Evolutionary conservation across 2,113 vertebrate species (phyloP).

Genomic region (Plestiodon gilberti): DNA sequence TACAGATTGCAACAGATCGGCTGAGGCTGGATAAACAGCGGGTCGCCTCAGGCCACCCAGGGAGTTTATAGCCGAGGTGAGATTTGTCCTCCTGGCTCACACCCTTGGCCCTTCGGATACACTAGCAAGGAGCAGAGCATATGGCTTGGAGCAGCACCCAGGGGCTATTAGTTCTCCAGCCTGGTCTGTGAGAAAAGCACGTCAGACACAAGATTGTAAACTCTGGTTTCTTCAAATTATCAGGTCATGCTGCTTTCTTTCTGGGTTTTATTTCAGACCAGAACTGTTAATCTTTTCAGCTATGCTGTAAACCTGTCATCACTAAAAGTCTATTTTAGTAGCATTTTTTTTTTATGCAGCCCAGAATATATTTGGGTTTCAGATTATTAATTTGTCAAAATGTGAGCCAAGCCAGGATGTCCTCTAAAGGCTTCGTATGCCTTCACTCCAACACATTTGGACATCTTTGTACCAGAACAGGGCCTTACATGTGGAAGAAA

Average conservation of each 20-base stretch:
- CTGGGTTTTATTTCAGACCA: neutral
- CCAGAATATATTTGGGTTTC: slow-evolving; percentile 33
- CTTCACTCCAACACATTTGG: slow-evolving; percentile 45
- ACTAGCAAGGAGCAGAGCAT: neutral
- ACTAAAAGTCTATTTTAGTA: slow-evolving; percentile 41
- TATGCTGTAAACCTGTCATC: slow-evolving; percentile 34
- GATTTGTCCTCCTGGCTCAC: neutral
- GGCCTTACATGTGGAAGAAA: slow-evolving; percentile 72
- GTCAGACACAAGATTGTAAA: slow-evolving; percentile 12
- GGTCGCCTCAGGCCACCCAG: neutral
- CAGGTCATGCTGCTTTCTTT: neutral
- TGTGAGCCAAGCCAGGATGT: slow-evolving; percentile 18
- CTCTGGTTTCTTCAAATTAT: slow-evolving; percentile 16
- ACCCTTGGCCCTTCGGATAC: neutral
- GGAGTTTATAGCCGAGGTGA: neutral
- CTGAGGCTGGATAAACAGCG: neutral
- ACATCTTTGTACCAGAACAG: slow-evolving; percentile 45
- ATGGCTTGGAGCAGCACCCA: neutral
- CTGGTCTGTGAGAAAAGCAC: neutral
- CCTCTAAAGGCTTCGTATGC: slow-evolving; percentile 40
- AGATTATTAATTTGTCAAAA: slow-evolving; percentile 57
- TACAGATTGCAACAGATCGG: neutral
- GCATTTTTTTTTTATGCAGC: slow-evolving; percentile 6
- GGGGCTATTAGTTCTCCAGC: neutral
- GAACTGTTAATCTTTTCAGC: slow-evolving; percentile 28